Conservation (phyloP, 2,113 vertebrate genomes). For the Pangasianodon gigas region DNA sequence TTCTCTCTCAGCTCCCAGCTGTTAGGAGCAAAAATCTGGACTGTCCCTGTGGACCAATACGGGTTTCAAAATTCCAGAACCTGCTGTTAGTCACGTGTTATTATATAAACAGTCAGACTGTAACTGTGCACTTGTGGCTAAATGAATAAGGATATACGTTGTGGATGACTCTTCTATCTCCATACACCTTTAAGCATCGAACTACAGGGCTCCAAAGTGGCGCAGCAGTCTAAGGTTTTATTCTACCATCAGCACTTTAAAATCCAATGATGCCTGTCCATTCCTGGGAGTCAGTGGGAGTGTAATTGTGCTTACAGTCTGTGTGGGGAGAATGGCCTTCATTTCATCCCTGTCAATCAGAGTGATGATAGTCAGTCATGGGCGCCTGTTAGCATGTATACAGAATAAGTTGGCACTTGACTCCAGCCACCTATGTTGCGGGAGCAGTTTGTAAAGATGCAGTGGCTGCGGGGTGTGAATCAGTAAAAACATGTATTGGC, state of each 20-base stretch:
- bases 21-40: not conserved
- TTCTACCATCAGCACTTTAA: not conserved
- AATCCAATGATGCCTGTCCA: not conserved
- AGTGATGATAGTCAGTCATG: slow-evolving; percentile 4
- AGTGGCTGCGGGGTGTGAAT: not conserved
- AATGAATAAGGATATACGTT: not conserved
- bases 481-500: not conserved
- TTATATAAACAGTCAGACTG: not conserved
- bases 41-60: not conserved
- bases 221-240: not conserved
- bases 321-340: not conserved
- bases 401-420: not conserved
- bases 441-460: not conserved
- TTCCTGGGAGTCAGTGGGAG: not conserved
- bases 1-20: not conserved
- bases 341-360: slow-evolving; percentile 11
- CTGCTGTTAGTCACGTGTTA: not conserved
- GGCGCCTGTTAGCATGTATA: not conserved
- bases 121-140: not conserved
- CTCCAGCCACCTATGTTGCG: not conserved
- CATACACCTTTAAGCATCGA: not conserved
- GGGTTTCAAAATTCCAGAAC: not conserved
- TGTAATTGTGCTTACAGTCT: not conserved
- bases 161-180: not conserved
- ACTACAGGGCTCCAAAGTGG: not conserved